Evolutionary conservation across 1,140 invertebrate genomes (phyloP), one percentile per base, ranked within the genome.

Genomic region (Lasioglossum baleicum): DNA sequence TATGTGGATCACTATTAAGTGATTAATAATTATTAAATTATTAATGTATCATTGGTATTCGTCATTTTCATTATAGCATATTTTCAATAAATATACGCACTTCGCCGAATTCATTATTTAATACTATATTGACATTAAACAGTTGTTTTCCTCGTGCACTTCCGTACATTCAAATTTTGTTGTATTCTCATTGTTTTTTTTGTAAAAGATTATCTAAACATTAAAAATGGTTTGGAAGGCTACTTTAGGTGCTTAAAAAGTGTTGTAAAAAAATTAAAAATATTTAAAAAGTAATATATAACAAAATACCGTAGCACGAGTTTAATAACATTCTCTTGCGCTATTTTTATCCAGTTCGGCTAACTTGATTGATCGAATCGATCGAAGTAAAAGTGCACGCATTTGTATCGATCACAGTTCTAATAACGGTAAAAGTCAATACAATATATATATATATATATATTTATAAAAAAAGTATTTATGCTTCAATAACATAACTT

Each of bases 351-450:
- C 44, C 13, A 11, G 44, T 11, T 48, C 10, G 11, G 40, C 7
- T 56, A 58, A 58, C 71, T 56, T 44, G 13, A 56, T 56, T 65
- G 13, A 7, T 2, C 22, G 42, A 51, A 58, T 79, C 26, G 66
- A 63, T 8, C 20, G 51, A 79, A 79, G 65, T 65, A 56, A 66
- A 73, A 73, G 51, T 73, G 70, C 51, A 79, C 70, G 51, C 53
- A 56, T 75, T 63, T 80, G 53, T 35, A 35, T 71, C 77, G 51
- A 86, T 86, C 76, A 83, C 83, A 86, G 83, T 74, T 73, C 83
- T 86, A 85, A 63, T 76, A 70, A 85, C 53, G 83, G 17, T 86
- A 84, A 77, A 75, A 53, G 31, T 80, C 40, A 70, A 78, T 81
- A 75, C 61, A 73, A 76, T 35, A 35, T 3, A 35, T n/a, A n/a